These are phyloP conservation scores for Lagopus leucura DNA, from an alignment of 2,113 vertebrate genomes.

Conservation along the genomic window DNA sequence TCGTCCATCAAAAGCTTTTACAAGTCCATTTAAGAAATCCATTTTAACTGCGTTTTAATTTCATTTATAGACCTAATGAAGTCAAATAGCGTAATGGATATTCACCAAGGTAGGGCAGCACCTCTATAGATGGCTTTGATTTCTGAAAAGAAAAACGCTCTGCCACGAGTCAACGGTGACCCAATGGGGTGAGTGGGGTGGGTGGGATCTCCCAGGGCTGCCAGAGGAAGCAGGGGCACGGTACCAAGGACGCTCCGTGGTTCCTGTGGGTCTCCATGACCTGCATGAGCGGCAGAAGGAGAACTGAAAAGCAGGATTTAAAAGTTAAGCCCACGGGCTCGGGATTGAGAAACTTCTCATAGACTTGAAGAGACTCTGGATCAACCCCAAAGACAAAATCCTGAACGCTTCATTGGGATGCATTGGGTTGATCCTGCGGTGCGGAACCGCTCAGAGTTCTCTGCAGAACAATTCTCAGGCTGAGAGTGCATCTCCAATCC, in stretches of 20 bases:
- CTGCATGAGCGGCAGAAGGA: neutral
- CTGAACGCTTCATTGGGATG: accelerated
- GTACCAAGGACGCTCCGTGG: accelerated
- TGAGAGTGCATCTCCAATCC: neutral
- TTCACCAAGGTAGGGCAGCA: neutral
- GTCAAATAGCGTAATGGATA: neutral
- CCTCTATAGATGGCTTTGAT: accelerated
- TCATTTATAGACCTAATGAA: slow-evolving; percentile 53
- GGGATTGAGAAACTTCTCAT: neutral
- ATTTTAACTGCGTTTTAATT: slow-evolving; percentile 54
- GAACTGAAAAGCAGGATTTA: neutral
- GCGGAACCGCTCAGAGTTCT: neutral
- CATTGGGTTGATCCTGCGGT: neutral
- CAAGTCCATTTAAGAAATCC: slow-evolving; percentile 30
- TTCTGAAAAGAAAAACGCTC: neutral
- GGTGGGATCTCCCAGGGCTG: neutral
- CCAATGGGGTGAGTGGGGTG: neutral
- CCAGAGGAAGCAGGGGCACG: neutral
- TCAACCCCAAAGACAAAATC: accelerated
- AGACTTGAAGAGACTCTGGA: too few relatives aligned
- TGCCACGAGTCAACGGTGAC: neutral
- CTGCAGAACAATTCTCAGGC: accelerated
- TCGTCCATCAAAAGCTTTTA: slow-evolving; percentile 44
- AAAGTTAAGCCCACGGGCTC: accelerated
- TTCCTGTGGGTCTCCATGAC: accelerated